Conservation (phyloP, 2,113 vertebrate genomes). For the Cyphomyrus discorhynchus region DNA sequence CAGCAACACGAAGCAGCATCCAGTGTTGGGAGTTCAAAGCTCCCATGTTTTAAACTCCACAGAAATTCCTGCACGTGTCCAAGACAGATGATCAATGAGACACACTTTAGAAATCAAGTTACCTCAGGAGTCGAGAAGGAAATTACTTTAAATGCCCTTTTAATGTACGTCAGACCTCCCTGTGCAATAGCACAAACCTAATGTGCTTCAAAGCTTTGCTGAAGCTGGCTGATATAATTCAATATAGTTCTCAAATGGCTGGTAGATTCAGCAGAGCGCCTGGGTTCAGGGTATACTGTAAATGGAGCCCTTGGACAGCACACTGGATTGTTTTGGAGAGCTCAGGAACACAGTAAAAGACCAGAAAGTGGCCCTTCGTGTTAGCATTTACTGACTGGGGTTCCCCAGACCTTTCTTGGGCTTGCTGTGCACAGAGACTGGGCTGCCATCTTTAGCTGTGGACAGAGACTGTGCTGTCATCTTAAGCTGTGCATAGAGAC, state of each 20-base stretch:
- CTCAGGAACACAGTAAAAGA: background rate
- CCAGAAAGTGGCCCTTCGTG: background rate
- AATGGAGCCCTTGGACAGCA: background rate
- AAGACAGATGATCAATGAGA: constrained; percentile 6
- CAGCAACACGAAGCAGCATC: background rate
- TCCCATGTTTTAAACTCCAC: background rate
- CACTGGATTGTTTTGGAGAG: background rate
- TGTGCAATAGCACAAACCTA: constrained; percentile 7
- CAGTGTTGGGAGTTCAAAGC: background rate
- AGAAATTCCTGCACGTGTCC: background rate
- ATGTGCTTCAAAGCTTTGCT: background rate
- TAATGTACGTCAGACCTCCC: constrained; percentile 1
- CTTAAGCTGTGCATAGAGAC: constrained; percentile 43
- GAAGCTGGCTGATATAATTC: constrained; percentile 8
- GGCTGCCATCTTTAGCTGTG: constrained; percentile 45
- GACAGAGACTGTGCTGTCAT: constrained; percentile 34
- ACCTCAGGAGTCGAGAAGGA: constrained; percentile 17
- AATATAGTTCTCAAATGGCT: constrained; percentile 14
- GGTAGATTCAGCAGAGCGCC: background rate
- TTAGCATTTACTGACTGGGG: background rate
- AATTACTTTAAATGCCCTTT: constrained; percentile 20
- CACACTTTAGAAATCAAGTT: constrained; percentile 22
- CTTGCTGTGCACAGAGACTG: constrained; percentile 45
- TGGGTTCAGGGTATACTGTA: background rate
- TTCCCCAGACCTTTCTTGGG: background rate